These are phyloP conservation scores for Silurus glanis DNA, from an alignment of 2,113 vertebrate species.

Conservation along the genomic window DNA sequence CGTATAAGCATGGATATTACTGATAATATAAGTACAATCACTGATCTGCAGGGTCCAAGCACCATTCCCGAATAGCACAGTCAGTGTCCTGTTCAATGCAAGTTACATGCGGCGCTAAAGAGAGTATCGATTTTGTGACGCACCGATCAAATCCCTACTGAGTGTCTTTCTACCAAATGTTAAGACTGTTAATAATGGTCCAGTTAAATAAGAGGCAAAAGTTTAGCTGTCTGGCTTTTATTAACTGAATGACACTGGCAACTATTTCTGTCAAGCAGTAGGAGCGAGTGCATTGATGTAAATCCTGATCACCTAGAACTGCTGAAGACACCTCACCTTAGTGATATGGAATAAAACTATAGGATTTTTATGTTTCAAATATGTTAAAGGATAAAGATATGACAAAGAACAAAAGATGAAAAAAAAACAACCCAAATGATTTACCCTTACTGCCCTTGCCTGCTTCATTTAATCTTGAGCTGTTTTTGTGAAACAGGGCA, in stretches of 20 bases:
- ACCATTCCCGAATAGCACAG: background rate
- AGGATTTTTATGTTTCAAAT: slow-evolving; percentile 61
- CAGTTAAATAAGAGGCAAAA: background rate
- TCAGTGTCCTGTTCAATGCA: background rate
- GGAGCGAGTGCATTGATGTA: background rate
- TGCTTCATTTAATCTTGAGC: background rate
- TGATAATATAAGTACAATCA: background rate
- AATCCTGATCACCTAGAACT: background rate
- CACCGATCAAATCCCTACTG: background rate
- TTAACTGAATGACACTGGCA: slow-evolving; percentile 1
- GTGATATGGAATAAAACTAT: background rate
- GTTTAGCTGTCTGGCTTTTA: slow-evolving; percentile 11
- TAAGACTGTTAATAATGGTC: background rate
- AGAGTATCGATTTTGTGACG: no score
- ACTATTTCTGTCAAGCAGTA: slow-evolving; percentile 9
- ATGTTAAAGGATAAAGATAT: background rate
- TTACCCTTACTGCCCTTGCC: background rate
- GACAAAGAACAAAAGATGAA: background rate
- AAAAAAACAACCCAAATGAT: background rate
- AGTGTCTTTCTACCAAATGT: background rate
- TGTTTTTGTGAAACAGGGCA: background rate
- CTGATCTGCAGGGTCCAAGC: background rate
- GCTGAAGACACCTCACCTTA: background rate
- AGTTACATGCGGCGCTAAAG: background rate
- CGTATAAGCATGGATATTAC: background rate